Percentiles rank a stretch among this genome's conserved stretches.
Conservation (phyloP, 2,113 vertebrate species). For the Pseudonaja textilis region DNA sequence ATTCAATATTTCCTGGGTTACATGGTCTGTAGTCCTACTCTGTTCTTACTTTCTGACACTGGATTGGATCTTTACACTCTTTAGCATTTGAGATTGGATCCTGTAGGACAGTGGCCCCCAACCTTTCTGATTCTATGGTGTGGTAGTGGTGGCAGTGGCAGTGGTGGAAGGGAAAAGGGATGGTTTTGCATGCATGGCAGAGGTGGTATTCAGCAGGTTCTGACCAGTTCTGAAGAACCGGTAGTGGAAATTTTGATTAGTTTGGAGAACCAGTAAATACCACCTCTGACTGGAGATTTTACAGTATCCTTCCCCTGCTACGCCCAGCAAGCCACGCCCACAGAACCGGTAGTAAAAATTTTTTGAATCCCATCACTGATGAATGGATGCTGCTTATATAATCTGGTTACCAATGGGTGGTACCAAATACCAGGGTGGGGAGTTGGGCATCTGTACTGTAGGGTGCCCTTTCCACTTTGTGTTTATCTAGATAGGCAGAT, state of each 20-base stretch:
- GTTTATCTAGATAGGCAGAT: not conserved
- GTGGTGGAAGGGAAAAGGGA: not conserved
- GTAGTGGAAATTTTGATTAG: too few relatives aligned
- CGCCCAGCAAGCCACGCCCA: too few relatives aligned
- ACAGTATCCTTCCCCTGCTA: too few relatives aligned
- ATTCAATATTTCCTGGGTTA: not conserved
- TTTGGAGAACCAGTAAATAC: too few relatives aligned
- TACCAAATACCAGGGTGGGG: not conserved
- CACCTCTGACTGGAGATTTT: too few relatives aligned
- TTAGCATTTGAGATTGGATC: not conserved
- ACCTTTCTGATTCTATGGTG: not conserved
- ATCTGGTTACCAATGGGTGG: not conserved
- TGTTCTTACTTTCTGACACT: not conserved
- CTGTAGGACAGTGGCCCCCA: not conserved
- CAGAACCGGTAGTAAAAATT: too few relatives aligned
- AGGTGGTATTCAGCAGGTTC: too few relatives aligned
- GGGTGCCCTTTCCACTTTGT: not conserved
- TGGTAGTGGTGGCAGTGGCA: not conserved
- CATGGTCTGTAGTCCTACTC: not conserved
- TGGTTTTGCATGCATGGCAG: not conserved
- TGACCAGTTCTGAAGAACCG: too few relatives aligned
- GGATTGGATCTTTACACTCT: not conserved
- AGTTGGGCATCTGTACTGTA: not conserved
- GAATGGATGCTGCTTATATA: not conserved
- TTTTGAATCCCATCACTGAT: too few relatives aligned